Evolutionary conservation across 1,140 invertebrate species (phyloP), one percentile per base, ranked within the genome.

Genomic region (Drosophila suzukii): DNA sequence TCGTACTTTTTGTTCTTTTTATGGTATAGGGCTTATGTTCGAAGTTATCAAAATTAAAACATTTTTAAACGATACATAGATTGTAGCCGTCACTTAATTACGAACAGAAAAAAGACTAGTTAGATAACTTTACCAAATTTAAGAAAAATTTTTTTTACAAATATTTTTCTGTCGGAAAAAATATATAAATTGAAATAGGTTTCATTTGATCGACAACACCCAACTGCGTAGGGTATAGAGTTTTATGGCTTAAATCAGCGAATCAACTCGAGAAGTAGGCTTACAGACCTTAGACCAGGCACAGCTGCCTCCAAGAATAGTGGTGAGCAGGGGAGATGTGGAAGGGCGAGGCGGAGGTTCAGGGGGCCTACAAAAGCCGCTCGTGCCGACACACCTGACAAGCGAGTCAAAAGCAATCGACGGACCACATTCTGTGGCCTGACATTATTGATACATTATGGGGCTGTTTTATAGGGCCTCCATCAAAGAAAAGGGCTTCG

Each of bases 351-450:
- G 7, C 27, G 59, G 46, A 17, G 27, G 44, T 34, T 10, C 15
- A 8, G 44, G 17, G 39, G 67, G 32, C 59, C 54, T 44, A 71
- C 62, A 75, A 67, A 43, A 63, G 55, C 60, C 82, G 83, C 82
- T 85, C 82, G 82, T 85, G 82, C 82, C 82, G 82, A 82, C 82
- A 82, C 82, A 85, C 82, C 82, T 85, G 82, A 85, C 78, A 67
- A 59, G 55, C 63, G 67, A 66, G 47, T 39, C 46, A 41, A 60
- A 74, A 44, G 66, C 58, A 82, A 76, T 50, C 38, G 38, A 34
- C 51, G 39, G 62, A 58, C 63, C 68, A 50, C 74, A 85, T 81
- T 62, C 60, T 81, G 76, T 66, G 73, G 50, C 38, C 63, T 60
- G 74, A 77, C 79, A 82, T 75, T 82, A 82, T 82, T 82, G 81